phyloP scores from a whole-genome alignment of 2,113 vertebrate species.

The Mustelus asterias region DNA sequence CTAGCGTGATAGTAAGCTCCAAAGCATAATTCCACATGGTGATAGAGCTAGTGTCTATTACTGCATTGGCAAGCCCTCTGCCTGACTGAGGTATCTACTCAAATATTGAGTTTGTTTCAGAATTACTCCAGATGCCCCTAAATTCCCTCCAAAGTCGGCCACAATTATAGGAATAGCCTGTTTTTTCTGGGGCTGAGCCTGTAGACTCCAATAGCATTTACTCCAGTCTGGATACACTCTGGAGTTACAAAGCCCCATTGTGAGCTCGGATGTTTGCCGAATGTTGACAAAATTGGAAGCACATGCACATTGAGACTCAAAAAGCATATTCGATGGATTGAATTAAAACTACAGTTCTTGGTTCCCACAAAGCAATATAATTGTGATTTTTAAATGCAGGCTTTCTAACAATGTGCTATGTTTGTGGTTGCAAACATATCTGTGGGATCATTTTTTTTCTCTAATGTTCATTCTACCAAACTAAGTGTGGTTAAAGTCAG shows the following conservation, averaged over 20 bases:
- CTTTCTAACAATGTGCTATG: constrained; percentile 22
- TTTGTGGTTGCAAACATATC: constrained; percentile 36
- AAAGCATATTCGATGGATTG: constrained; percentile 34
- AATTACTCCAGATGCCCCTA: background rate
- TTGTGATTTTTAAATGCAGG: constrained; percentile 35
- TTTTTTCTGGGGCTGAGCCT: constrained; percentile 30
- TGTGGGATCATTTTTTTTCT: constrained; percentile 13
- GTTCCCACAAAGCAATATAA: constrained; percentile 35
- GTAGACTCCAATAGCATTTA: constrained; percentile 35
- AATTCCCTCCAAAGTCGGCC: background rate
- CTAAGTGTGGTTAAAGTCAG: constrained; percentile 23
- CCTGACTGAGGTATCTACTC: constrained; percentile 4
- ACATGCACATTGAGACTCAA: constrained; percentile 8
- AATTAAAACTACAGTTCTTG: constrained; percentile 35
- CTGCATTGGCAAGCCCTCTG: background rate
- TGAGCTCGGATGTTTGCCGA: constrained; percentile 25
- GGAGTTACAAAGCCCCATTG: constrained; percentile 36
- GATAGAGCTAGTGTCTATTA: background rate
- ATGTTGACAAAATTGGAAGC: constrained; percentile 26
- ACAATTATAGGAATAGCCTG: constrained; percentile 19
- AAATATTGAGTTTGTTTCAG: background rate
- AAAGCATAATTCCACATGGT: background rate
- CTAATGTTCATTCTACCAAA: constrained; percentile 34
- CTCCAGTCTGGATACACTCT: constrained; percentile 29
- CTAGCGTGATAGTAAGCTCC: background rate